Conservation (phyloP, 2,797 vertebrate genomes). For the Apogon talboti region DNA sequence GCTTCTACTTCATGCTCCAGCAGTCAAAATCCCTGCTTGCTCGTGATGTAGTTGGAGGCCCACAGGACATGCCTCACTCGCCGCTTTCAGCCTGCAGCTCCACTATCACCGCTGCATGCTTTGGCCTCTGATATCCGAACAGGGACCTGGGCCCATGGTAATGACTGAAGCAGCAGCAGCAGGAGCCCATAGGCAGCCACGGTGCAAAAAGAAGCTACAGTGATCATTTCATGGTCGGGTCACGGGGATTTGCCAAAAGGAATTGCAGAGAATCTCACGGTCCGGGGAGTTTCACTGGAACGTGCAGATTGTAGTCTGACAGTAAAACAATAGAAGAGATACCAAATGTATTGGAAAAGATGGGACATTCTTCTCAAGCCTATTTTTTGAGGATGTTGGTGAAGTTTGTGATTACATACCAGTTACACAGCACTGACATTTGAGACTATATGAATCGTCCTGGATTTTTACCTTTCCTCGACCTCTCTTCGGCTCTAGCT, state of each 20-base stretch:
- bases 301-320: slow-evolving; percentile 18
- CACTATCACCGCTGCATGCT: slow-evolving; percentile 26
- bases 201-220: slow-evolving; percentile 41
- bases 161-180: slow-evolving; percentile 33
- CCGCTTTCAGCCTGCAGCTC: slow-evolving; percentile 27
- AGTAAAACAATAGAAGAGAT: slow-evolving; percentile 27
- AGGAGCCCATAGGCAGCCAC: slow-evolving; percentile 22
- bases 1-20: slow-evolving; percentile 72
- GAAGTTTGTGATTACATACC: slow-evolving; percentile 30
- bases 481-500: slow-evolving; percentile 12
- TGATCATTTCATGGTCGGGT: slow-evolving; percentile 46
- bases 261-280: slow-evolving; percentile 37
- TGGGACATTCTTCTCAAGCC: slow-evolving; percentile 1
- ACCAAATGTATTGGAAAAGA: background rate
- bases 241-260: slow-evolving; percentile 45
- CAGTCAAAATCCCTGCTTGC: slow-evolving; percentile 62
- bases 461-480: slow-evolving; percentile 8
- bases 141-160: slow-evolving; percentile 33
- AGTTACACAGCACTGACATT: background rate
- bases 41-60: slow-evolving; percentile 64
- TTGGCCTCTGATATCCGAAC: slow-evolving; percentile 33
- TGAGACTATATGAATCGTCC: background rate
- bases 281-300: slow-evolving; percentile 38
- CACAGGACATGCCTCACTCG: slow-evolving; percentile 55
- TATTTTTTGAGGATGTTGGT: slow-evolving; percentile 13